A percentile compares a stretch with the other conserved stretches of the same genome.
Conservation (phyloP, 2,888 invertebrate genomes). For the Eupithecia subumbrata region DNA sequence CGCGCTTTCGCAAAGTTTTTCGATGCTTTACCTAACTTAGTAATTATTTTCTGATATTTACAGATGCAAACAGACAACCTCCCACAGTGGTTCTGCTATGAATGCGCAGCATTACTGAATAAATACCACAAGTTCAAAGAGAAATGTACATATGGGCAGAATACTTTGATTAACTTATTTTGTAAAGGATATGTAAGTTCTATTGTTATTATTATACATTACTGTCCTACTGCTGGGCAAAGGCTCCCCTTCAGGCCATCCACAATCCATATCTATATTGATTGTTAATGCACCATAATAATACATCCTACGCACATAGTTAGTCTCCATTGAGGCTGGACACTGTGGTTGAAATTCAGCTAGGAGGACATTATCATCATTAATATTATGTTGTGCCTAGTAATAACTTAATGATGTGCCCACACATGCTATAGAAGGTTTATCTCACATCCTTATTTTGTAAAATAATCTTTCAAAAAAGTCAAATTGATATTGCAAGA, state of each 20-base stretch:
- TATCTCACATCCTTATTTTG: background rate
- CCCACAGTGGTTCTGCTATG: conserved; percentile 69
- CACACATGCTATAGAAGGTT: no score
- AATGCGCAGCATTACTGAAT: conserved; percentile 66
- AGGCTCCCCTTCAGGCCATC: background rate
- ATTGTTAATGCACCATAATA: no score
- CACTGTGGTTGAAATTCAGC: no score
- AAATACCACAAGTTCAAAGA: conserved; percentile 73
- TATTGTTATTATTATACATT: background rate
- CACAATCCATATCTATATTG: no score
- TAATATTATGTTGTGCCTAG: no score
- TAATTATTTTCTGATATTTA: conserved; percentile 17
- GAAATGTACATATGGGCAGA: conserved; percentile 64
- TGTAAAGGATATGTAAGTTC: conserved; percentile 55
- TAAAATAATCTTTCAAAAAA: no score
- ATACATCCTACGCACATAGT: background rate
- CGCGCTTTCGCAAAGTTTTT: background rate
- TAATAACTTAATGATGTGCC: no score
- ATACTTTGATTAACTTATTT: conserved; percentile 59
- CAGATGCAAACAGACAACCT: conserved; percentile 52
- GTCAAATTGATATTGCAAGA: no score
- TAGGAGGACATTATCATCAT: no score
- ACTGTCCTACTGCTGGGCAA: background rate
- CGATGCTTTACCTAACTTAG: background rate
- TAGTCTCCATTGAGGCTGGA: no score